Evolutionary conservation across 2,113 vertebrate genomes (phyloP).

Genomic region (Esox niger): DNA sequence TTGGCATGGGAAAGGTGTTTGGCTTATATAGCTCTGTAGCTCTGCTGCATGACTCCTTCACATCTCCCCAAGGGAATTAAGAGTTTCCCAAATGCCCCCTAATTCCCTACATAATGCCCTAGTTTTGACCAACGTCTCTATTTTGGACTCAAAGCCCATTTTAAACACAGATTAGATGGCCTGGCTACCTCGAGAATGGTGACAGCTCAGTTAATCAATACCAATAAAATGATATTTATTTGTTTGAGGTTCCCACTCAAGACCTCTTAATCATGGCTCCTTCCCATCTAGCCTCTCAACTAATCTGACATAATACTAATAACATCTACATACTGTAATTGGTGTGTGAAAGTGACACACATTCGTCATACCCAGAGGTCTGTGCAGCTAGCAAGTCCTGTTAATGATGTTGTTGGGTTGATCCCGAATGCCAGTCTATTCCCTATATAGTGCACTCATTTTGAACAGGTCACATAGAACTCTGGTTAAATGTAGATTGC

Average conservation of each 20-base stretch:
- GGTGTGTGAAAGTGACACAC: conserved; percentile 5
- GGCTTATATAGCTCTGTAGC: neutral
- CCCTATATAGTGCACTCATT: too few species aligned
- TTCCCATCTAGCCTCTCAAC: conserved; percentile 14
- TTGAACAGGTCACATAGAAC: too few species aligned
- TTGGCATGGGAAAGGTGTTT: too few species aligned
- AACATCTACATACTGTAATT: conserved; percentile 3
- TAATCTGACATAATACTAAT: conserved; percentile 15
- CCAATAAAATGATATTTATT: conserved; percentile 1
- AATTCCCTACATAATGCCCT: too few species aligned
- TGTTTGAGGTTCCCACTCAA: neutral
- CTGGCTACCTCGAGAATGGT: neutral
- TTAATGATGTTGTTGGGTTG: conserved; percentile 25
- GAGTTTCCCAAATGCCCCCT: too few species aligned
- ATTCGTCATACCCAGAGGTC: conserved; percentile 2
- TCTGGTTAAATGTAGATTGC: too few species aligned
- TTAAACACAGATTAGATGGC: neutral
- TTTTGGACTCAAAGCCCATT: too few species aligned
- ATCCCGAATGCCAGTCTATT: neutral
- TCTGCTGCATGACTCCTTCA: neutral
- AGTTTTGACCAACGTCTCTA: too few species aligned
- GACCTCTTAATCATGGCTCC: neutral
- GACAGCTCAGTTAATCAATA: neutral
- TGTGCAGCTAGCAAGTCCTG: conserved; percentile 8
- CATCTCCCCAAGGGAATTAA: neutral